Evolutionary conservation across 2,797 vertebrate genomes (phyloP), one percentile per base, ranked within the genome.

Genomic region (Anolis apletophallus): DNA sequence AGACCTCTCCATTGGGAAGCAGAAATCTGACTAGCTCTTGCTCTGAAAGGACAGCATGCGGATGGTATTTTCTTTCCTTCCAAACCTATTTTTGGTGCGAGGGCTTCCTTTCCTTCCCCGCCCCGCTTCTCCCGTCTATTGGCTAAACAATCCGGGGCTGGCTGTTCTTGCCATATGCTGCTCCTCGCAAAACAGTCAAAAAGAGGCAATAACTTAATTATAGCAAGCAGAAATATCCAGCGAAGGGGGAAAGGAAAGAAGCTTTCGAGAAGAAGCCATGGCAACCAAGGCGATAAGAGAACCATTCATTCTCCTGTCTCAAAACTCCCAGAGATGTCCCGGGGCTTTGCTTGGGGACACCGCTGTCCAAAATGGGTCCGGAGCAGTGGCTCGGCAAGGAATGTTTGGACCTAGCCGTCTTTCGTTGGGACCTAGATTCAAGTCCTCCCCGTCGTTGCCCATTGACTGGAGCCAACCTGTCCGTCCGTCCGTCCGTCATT

Each of bases 121-220:
- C 19, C n/a, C n/a, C n/a, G 7, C 5, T 13, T 13, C 14, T 32
- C n/a, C 1, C 21, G 34, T 71, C 23, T 36, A 32, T 82, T 59
- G 54, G 46, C 57, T 71, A 72, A 78, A 88, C 29, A 85, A 81
- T 23, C 32, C 68, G 46, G 23, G 79, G 23, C 84, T 88, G 73
- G 78, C 79, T 82, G 73, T 9, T 21, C 73, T 88, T 36, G 67
- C 84, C 88, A 85, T 64, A 79, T 86, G 88, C 80, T 83, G 29
- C 69, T 72, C 34, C 46, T 40, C 73, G 55, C 80, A 73, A 57
- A 46, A 57, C 80, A 55, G 68, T 67, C 46, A 46, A 50, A 83
- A 78, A 82, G 36, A 7, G 36, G 79, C 68, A 88, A 85, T 78
- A 85, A 79, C 61, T 85, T 72, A 85, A 88, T 88, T 82, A 85